Percentiles rank a stretch among this genome's conserved stretches.
phyloP scores from a whole-genome alignment of 2,888 invertebrate species.

The Horisme vitalbata region DNA sequence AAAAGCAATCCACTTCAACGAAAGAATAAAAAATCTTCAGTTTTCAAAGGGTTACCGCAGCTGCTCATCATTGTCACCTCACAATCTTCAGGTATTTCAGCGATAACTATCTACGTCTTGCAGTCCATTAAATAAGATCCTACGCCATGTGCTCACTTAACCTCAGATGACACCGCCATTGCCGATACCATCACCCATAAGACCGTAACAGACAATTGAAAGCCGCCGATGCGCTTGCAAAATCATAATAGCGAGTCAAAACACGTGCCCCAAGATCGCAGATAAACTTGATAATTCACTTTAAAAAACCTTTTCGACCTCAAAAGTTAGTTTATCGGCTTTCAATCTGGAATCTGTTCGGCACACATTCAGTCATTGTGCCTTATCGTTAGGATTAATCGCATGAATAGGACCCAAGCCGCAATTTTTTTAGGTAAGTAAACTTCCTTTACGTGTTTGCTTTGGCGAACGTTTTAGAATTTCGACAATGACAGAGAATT shows the following conservation, averaged over 20 bases:
- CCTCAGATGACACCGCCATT: constrained; percentile 46
- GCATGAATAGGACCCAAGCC: constrained; percentile 61
- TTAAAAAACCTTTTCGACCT: constrained; percentile 64
- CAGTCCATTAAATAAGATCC: constrained; percentile 31
- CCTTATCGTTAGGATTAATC: constrained; percentile 74
- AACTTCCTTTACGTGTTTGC: constrained; percentile 55
- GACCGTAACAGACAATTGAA: constrained; percentile 60
- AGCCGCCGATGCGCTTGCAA: constrained; percentile 49
- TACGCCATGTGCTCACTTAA: constrained; percentile 43
- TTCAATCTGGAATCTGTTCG: constrained; percentile 76
- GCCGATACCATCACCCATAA: constrained; percentile 48
- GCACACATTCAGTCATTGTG: constrained; percentile 77
- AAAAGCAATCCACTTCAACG: too few relatives aligned
- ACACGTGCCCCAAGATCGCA: constrained; percentile 66
- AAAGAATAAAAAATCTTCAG: too few relatives aligned
- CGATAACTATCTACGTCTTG: constrained; percentile 16
- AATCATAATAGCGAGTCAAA: constrained; percentile 66
- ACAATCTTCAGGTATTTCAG: too few relatives aligned
- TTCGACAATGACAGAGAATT: constrained; percentile 19
- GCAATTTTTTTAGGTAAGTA: constrained; percentile 57
- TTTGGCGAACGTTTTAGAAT: constrained; percentile 35
- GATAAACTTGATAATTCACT: constrained; percentile 63
- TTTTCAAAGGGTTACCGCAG: too few relatives aligned
- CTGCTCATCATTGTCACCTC: too few relatives aligned
- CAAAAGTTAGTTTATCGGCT: constrained; percentile 75